A percentile compares a stretch with the other conserved stretches of the same genome.
Evolutionary conservation across 2,797 vertebrate species (phyloP).

Genomic region (Tangara arthus): DNA sequence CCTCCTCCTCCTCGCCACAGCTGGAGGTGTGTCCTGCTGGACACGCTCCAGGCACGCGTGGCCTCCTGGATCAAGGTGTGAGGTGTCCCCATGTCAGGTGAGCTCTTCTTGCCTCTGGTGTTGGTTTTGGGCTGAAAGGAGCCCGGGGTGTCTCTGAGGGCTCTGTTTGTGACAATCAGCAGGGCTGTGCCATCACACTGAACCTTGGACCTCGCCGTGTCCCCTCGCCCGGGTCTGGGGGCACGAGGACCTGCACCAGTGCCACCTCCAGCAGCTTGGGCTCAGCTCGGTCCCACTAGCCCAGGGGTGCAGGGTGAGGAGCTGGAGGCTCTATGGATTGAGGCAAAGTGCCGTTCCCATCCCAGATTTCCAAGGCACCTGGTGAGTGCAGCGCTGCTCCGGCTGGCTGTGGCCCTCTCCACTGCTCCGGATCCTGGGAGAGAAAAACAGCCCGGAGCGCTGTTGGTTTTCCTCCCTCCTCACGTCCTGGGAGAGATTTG

Average conservation of each 20-base stretch:
- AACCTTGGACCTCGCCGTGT: rapidly evolving
- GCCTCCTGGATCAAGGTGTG: neutral
- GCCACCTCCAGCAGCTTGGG: neutral
- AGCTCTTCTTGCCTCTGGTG: rapidly evolving
- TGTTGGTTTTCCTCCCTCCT: neutral
- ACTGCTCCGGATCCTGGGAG: neutral
- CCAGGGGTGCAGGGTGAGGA: neutral
- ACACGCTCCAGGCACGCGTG: rapidly evolving
- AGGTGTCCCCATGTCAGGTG: rapidly evolving
- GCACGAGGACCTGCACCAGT: rapidly evolving
- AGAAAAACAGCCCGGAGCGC: neutral
- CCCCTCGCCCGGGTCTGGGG: rapidly evolving
- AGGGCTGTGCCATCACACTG: rapidly evolving
- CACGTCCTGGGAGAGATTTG: neutral
- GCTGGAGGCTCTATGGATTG: rapidly evolving
- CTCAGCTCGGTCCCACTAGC: rapidly evolving
- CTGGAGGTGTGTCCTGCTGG: neutral
- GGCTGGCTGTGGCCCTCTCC: neutral
- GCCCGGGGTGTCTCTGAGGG: neutral
- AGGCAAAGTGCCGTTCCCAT: neutral
- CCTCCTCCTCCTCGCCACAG: neutral
- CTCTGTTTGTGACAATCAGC: neutral
- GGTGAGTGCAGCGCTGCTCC: rapidly evolving
- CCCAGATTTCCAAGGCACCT: rapidly evolving
- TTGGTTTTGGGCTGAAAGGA: neutral